These are phyloP conservation scores for Mesaphorura yosii DNA, from an alignment of 1,140 invertebrate genomes.

Conservation along the genomic window DNA sequence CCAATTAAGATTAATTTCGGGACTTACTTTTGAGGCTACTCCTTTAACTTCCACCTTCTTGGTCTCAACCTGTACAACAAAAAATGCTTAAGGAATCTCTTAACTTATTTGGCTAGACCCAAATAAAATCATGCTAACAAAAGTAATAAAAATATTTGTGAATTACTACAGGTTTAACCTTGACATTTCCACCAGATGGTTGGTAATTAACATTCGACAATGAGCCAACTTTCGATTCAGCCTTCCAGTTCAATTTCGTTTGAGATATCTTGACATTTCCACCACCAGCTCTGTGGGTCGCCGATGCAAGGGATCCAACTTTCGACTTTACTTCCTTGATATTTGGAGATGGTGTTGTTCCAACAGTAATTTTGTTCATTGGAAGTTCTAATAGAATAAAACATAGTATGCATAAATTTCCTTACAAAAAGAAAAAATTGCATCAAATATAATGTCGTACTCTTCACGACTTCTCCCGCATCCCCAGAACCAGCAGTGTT, in stretches of 20 bases:
- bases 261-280: conserved; percentile 82
- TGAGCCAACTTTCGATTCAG: conserved; percentile 83
- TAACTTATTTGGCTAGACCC: too few relatives aligned
- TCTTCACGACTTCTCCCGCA: too few relatives aligned
- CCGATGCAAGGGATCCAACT: conserved; percentile 87
- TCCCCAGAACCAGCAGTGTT: too few relatives aligned
- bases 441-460: too few relatives aligned
- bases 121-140: too few relatives aligned
- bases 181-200: conserved; percentile 79
- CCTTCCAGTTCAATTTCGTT: conserved; percentile 82
- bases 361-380: conserved; percentile 88
- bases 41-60: conserved; percentile 16
- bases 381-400: conserved; percentile 53
- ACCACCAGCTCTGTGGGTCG: conserved; percentile 72
- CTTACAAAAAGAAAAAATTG: too few relatives aligned
- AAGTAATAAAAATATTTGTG: conserved; percentile 11
- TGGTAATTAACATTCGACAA: conserved; percentile 86
- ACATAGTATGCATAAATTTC: too few relatives aligned
- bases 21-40: conserved; percentile 8
- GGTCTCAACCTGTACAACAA: conserved; percentile 29
- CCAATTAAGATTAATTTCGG: neutral
- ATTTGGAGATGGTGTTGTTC: conserved; percentile 77
- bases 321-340: conserved; percentile 81
- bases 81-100: conserved; percentile 10
- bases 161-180: too few relatives aligned